Evolutionary conservation across 2,888 invertebrate genomes (phyloP).

Genomic region (Phrixothrix hirtus): DNA sequence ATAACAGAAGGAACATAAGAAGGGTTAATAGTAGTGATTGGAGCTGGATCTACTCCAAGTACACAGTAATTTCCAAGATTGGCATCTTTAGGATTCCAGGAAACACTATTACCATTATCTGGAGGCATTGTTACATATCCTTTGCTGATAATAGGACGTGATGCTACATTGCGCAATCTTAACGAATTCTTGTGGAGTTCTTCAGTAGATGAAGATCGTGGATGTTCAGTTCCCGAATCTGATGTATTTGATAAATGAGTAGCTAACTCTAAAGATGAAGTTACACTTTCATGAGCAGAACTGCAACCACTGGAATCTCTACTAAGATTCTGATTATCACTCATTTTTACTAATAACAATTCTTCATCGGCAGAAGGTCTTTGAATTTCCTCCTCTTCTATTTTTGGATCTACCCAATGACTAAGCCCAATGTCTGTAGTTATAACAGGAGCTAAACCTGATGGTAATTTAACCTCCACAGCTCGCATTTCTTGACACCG

Average conservation of each 20-base stretch:
- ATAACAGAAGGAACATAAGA: slow-evolving; percentile 23
- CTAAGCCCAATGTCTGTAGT: slow-evolving; percentile 35
- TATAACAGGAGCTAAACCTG: slow-evolving; percentile 59
- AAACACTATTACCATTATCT: slow-evolving; percentile 17
- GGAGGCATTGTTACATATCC: slow-evolving; percentile 42
- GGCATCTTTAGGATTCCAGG: slow-evolving; percentile 18
- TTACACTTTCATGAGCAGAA: slow-evolving; percentile 62
- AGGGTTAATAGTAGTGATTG: slow-evolving; percentile 11
- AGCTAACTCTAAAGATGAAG: slow-evolving; percentile 60
- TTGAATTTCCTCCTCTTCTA: slow-evolving; percentile 42
- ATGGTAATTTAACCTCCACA: slow-evolving; percentile 69
- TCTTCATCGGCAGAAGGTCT: slow-evolving; percentile 46
- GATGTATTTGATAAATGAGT: slow-evolving; percentile 58
- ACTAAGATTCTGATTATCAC: slow-evolving; percentile 36
- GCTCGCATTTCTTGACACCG: slow-evolving; percentile 60
- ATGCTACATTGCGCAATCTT: slow-evolving; percentile 41
- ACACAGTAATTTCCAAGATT: slow-evolving; percentile 43
- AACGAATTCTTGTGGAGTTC: slow-evolving; percentile 42
- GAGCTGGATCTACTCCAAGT: slow-evolving; percentile 41
- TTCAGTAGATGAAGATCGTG: slow-evolving; percentile 37
- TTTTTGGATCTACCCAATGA: slow-evolving; percentile 49
- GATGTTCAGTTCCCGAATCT: slow-evolving; percentile 57
- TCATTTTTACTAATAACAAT: slow-evolving; percentile 43
- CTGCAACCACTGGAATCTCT: slow-evolving; percentile 63
- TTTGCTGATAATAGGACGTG: slow-evolving; percentile 34